Base-by-base conservation (phyloP, 2,113 vertebrate genomes). In the Rutilus rutilus region DNA sequence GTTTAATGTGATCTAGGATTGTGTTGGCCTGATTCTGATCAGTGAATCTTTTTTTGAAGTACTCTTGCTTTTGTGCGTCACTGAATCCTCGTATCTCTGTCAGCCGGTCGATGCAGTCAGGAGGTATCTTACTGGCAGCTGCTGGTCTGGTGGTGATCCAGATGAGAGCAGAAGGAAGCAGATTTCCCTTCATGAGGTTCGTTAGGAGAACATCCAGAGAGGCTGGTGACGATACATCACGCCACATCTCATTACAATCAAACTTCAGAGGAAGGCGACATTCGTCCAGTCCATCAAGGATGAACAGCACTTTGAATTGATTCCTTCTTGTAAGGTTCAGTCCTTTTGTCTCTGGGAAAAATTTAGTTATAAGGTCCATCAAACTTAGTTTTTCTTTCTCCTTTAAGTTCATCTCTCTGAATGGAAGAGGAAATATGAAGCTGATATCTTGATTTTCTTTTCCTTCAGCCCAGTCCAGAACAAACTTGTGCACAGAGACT, bases 111-210 rank as follows among this genome's bases (percentile, higher is more conserved):
- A n/a, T n/a, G n/a, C n/a, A n/a, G n/a, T n/a, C n/a, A n/a, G n/a
- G n/a, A n/a, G n/a, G n/a, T n/a, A n/a, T n/a, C n/a, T n/a, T n/a
- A n/a, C n/a, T n/a, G n/a, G n/a, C n/a, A n/a, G n/a, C n/a, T n/a
- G 64, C 30, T 67, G 64, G 64, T 67, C 64, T 67, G 64, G 15
- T 67, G 64, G 64, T 67, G 64, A 67, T 67, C 64, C 64, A 67
- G 64, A 67, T 30, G 6, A 8, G 27, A 19, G 64, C 64, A 33
- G 64, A 67, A 67, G 64, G 27, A 67, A 67, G 64, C 15, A 67
- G 64, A 67, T 67, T 67, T 33, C 64, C 64, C 15, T 67, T 82
- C 47, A 83, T 57, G 30, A 83, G 65, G 64, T 83, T 83, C 14
- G 81, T 83, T 9, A 67, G 30, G 15, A 67, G 64, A 67, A 67